Percentiles rank a stretch among this genome's conserved stretches.
Evolutionary conservation across 2,113 vertebrate genomes (phyloP).

Genomic region (Ploceus nigricollis): DNA sequence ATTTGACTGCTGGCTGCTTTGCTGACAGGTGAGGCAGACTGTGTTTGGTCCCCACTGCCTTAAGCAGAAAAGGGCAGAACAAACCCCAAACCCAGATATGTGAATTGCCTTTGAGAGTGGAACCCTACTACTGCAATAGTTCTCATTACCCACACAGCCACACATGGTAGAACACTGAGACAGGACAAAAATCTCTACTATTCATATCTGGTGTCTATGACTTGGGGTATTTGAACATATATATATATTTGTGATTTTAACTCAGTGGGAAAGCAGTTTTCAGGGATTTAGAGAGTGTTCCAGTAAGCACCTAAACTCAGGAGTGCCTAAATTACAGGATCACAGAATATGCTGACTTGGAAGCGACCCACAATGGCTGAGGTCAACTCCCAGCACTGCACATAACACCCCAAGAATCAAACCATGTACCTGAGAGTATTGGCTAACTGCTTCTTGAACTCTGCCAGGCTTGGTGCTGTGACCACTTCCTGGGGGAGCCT

Average conservation of each 20-base stretch:
- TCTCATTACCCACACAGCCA: not conserved
- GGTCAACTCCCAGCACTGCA: not conserved
- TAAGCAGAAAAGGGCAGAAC: not conserved
- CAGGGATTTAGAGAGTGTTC: not conserved
- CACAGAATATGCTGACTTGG: not conserved
- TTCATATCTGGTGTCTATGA: not conserved
- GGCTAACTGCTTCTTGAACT: not conserved
- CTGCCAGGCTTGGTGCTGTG: not conserved
- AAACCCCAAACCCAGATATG: rapidly evolving
- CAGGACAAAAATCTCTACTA: not conserved
- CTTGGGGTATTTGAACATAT: not conserved
- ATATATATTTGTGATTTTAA: not conserved
- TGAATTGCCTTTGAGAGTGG: not conserved
- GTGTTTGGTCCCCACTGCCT: not conserved
- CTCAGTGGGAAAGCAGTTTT: not conserved
- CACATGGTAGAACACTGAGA: rapidly evolving
- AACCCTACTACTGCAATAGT: rapidly evolving
- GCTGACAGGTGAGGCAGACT: not conserved
- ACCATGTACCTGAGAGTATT: not conserved
- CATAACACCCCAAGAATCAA: not conserved
- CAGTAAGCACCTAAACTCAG: not conserved
- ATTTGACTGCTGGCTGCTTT: not conserved
- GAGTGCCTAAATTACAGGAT: not conserved
- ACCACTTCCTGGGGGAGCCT: not conserved
- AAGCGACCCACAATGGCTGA: not conserved